Percentiles rank a stretch among this genome's conserved stretches.
Conservation (phyloP, 2,797 vertebrate species). For the Trematomus bernacchii region DNA sequence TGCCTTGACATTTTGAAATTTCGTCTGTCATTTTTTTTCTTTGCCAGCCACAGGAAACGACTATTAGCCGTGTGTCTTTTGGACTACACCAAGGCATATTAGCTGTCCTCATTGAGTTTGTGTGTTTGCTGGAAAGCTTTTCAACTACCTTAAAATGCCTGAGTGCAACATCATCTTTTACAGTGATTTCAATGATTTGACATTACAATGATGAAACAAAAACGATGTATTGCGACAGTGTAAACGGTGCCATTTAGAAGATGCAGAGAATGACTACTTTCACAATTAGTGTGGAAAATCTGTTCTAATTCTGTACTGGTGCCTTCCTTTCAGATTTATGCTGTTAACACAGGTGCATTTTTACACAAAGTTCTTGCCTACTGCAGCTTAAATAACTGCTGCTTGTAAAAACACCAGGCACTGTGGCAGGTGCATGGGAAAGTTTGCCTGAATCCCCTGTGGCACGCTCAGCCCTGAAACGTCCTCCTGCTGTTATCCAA, state of each 20-base stretch:
- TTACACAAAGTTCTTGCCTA: slow-evolving; percentile 22
- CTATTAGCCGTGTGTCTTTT: slow-evolving; percentile 26
- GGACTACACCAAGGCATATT: slow-evolving; percentile 8
- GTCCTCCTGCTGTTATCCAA: slow-evolving; percentile 30
- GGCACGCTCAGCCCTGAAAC: slow-evolving; percentile 22
- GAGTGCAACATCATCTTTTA: too few relatives aligned
- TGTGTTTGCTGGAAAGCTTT: slow-evolving; percentile 34
- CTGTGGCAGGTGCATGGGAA: slow-evolving; percentile 31
- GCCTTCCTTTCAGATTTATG: background rate
- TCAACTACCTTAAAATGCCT: slow-evolving; percentile 5
- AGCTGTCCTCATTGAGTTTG: slow-evolving; percentile 17
- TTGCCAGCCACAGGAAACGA: slow-evolving; percentile 25
- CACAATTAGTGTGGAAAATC: background rate
- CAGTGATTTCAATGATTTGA: too few relatives aligned
- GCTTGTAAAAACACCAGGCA: slow-evolving; percentile 28
- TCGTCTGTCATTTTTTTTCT: slow-evolving; percentile 41
- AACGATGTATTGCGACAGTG: too few relatives aligned
- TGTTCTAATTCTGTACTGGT: background rate
- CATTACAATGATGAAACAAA: too few relatives aligned
- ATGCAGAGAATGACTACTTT: background rate
- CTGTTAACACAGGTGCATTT: slow-evolving; percentile 10
- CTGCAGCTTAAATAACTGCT: slow-evolving; percentile 33
- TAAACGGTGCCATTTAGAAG: background rate
- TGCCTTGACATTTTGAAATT: slow-evolving; percentile 56
- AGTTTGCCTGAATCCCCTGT: background rate